phyloP scores from a whole-genome alignment of 2,888 invertebrate species.

The Mimumesa dahlbomi region DNA sequence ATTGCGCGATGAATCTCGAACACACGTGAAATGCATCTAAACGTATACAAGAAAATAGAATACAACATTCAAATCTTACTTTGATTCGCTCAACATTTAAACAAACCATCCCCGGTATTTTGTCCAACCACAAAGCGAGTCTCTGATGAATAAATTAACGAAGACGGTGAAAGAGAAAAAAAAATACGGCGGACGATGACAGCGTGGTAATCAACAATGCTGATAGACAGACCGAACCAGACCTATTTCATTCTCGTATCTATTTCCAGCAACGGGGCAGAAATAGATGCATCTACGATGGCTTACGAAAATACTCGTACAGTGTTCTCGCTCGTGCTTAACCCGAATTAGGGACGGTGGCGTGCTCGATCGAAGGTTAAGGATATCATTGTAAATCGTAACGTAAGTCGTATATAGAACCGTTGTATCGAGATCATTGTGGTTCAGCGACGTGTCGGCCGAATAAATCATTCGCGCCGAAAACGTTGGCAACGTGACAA shows the following conservation, averaged over 20 bases:
- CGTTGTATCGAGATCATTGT: neutral
- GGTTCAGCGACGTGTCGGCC: neutral
- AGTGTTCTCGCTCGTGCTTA: constrained; percentile 32
- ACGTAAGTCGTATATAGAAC: too few relatives aligned
- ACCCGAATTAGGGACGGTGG: constrained; percentile 34
- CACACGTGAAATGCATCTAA: neutral
- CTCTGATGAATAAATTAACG: too few relatives aligned
- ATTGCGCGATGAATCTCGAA: constrained; percentile 8
- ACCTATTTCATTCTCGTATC: constrained; percentile 51
- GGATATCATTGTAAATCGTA: too few relatives aligned
- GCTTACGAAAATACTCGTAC: constrained; percentile 44
- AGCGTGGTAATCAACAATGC: neutral
- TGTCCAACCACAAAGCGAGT: too few relatives aligned
- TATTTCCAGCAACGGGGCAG: constrained; percentile 60
- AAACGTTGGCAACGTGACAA: constrained; percentile 38
- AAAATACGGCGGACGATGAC: neutral
- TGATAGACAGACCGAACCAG: constrained; percentile 17
- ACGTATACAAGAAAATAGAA: neutral
- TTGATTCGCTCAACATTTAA: too few relatives aligned
- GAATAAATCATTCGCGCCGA: constrained; percentile 26
- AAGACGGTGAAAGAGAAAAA: neutral
- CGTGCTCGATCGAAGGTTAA: constrained; percentile 55
- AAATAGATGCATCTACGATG: constrained; percentile 60
- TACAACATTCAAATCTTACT: too few relatives aligned
- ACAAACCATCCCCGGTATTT: too few relatives aligned